Evolutionary conservation across 2,797 vertebrate species (phyloP), one percentile per base, ranked within the genome.

Genomic region (Argyrosomus regius): DNA sequence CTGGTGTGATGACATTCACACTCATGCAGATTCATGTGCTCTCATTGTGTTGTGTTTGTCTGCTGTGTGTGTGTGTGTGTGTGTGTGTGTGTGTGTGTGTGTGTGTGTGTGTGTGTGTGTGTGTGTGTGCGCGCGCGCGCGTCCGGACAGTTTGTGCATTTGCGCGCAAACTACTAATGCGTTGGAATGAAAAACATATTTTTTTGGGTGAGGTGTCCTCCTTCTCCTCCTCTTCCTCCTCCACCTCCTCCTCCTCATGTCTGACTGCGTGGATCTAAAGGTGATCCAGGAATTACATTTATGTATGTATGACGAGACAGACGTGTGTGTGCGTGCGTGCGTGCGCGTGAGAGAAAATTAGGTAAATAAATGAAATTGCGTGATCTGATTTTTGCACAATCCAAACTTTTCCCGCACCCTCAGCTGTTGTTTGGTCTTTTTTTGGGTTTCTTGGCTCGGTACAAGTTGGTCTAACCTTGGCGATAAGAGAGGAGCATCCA

Each of bases 401-500:
- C 56, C 18, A 54, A 90, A 90, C 85, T 91, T 89, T 87, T 72
- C 18, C 3, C 0, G 2, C 54, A 26, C 9, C 4, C 8, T 6
- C 58, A 26, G 6, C 1, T 11, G n/a, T 24, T n/a, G 3, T 14
- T 69, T 1, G 0, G 8, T 54, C 1, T 53, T 28, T 57, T 8
- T 28, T 24, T 22, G 24, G 3, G 3, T 39, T 67, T n/a, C 0
- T 68, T 43, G 45, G 9, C 31, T 28, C 52, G 3, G 1, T 1
- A 5, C 28, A 54, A 78, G 77, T 84, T 61, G 7, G 43, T 78
- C 31, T 88, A 89, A 89, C 89, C 92, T 93, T 91, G 87, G 83
- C 57, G 75, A 39, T 67, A 3, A 80, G 61, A 65, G 69, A 60
- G 69, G 17, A 70, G 81, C 79, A 39, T 82, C 77, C 57, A 2